These are phyloP conservation scores for Thera britannica DNA, from an alignment of 2,888 invertebrate species.

Conservation along the genomic window DNA sequence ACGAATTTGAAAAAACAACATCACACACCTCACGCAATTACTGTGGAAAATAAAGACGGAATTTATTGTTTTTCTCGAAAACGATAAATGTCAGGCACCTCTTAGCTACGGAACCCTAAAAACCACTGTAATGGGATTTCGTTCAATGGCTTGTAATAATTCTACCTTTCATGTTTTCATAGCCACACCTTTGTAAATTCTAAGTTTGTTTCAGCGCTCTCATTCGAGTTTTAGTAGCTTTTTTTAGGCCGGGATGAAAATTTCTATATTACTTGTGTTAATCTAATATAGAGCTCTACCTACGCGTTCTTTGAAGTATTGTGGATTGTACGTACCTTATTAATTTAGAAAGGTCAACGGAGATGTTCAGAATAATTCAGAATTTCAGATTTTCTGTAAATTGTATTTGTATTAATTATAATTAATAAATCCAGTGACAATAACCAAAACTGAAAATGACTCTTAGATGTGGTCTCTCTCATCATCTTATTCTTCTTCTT, in stretches of 20 bases:
- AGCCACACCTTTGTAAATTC: not conserved
- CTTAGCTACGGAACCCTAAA: not conserved
- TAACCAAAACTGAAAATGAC: too few species aligned
- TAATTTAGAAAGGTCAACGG: slow-evolving; percentile 36
- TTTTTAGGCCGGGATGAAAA: not conserved
- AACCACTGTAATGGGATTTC: not conserved
- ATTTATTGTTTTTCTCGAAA: not conserved
- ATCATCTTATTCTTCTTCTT: too few species aligned
- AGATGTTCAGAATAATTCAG: slow-evolving; percentile 32
- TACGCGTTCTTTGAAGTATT: slow-evolving; percentile 33
- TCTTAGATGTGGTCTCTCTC: too few species aligned
- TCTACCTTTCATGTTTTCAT: not conserved
- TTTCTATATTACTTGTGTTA: not conserved
- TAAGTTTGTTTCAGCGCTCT: not conserved
- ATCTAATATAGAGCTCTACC: slow-evolving; percentile 10
- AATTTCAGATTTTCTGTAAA: slow-evolving; percentile 16
- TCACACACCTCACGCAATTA: too few species aligned
- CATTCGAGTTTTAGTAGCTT: slow-evolving; percentile 16
- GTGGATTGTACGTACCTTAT: slow-evolving; percentile 7
- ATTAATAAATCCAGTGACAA: too few species aligned
- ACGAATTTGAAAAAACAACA: too few species aligned
- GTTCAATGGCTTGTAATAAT: not conserved
- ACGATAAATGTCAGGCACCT: not conserved
- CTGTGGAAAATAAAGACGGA: not conserved
- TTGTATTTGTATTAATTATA: not conserved